Base-by-base conservation (phyloP, 2,888 invertebrate genomes). In the Venustoraphidia nigricollis region DNA sequence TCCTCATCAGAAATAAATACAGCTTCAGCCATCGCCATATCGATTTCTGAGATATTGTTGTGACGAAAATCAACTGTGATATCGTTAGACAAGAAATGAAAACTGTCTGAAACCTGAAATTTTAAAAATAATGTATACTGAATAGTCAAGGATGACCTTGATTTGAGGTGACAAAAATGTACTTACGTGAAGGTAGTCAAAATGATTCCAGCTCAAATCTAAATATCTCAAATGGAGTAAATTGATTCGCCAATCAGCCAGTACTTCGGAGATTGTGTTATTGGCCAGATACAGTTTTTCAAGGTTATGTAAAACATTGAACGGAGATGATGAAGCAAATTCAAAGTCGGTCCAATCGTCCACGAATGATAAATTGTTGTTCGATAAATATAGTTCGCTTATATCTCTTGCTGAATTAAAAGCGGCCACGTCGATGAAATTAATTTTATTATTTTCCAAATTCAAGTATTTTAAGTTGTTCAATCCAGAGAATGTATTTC, bases 131-230 rank as follows among this genome's bases (percentile, higher is more conserved):
- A n/a, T n/a, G n/a, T n/a, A n/a, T n/a, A n/a, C n/a, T 43, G 17
- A 17, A 17, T 17, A 17, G 17, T 17, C 17, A 17, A 4, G 4
- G 17, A 17, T n/a, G n/a, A n/a, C n/a, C n/a, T n/a, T n/a, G n/a
- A n/a, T n/a, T n/a, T n/a, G n/a, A n/a, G n/a, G n/a, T n/a, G n/a
- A n/a, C n/a, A n/a, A n/a, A 17, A 39, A 10, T 11, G n/a, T 51
- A 66, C 72, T 63, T 63, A 79, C 79, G 62, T 70, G 66, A 51
- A 80, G 57, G 40, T 57, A 51, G 37, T 64, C 57, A 44, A 90
- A 73, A 10, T 72, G 65, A 58, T 83, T 84, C 58, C 75, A 69
- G 50, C 77, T 79, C 17, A 89, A 68, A 61, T 84, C 80, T 42
- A 91, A 63, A 13, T 65, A 66, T 41, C 72, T 68, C 43, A 89